Evolutionary conservation across 2,888 invertebrate genomes (phyloP).

Genomic region (Parnassius glacialis): DNA sequence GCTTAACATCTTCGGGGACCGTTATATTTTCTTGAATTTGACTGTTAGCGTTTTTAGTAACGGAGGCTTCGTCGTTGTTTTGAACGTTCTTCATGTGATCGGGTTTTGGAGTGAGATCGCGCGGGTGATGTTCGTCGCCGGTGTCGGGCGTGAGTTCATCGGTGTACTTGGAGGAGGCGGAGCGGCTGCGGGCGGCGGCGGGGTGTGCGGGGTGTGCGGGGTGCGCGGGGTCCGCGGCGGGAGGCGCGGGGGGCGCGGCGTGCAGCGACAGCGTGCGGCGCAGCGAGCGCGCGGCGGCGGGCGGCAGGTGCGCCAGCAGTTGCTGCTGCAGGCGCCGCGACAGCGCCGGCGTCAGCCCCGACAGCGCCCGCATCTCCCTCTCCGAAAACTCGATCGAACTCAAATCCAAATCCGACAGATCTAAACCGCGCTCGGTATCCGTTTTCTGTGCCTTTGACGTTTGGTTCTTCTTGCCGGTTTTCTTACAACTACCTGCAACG

Average conservation of each 20-base stretch:
- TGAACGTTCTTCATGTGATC: not conserved
- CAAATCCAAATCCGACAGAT: constrained; percentile 84
- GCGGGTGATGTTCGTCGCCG: constrained; percentile 5
- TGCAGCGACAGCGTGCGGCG: constrained; percentile 83
- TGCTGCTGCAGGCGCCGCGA: constrained; percentile 87
- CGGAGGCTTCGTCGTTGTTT: not conserved
- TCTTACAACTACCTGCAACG: constrained; percentile 76
- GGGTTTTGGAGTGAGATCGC: constrained; percentile 3
- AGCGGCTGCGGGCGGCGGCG: constrained; percentile 49
- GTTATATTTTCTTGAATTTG: constrained; percentile 3
- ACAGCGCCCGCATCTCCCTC: constrained; percentile 82
- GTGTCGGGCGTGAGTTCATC: constrained; percentile 28
- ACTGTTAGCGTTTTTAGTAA: constrained; percentile 6
- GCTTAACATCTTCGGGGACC: constrained; percentile 2
- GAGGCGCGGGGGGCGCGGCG: constrained; percentile 55
- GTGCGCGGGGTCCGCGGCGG: constrained; percentile 33
- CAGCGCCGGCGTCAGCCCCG: constrained; percentile 83
- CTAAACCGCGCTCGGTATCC: constrained; percentile 54
- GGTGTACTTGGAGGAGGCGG: constrained; percentile 22
- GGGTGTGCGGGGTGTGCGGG: constrained; percentile 39
- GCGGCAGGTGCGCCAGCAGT: constrained; percentile 85
- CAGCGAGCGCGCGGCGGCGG: constrained; percentile 84
- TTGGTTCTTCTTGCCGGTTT: constrained; percentile 62
- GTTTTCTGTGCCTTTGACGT: constrained; percentile 44
- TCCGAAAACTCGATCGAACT: constrained; percentile 85